These are phyloP conservation scores for Halocynthia roretzi DNA, from an alignment of 23 tunicate species.

Conservation along the genomic window DNA sequence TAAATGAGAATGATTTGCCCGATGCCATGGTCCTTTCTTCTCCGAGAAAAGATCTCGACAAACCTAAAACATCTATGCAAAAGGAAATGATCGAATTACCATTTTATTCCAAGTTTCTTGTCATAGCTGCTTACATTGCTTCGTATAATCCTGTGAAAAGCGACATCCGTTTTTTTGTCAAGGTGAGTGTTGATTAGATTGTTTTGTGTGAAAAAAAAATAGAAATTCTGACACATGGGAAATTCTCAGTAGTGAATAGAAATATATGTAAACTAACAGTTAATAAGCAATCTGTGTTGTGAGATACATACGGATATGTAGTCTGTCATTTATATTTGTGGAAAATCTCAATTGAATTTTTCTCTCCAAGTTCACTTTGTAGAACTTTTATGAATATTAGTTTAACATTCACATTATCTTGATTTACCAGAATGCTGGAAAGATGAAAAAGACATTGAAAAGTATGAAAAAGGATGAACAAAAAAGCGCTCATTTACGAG, in stretches of 20 bases:
- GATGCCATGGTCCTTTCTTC: too few relatives aligned
- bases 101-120: conserved; percentile 70
- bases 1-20: not conserved
- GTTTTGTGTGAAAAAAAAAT: too few relatives aligned
- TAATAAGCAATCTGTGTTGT: too few relatives aligned
- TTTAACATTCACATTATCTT: not conserved
- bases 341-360: too few relatives aligned
- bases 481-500: conserved; percentile 57
- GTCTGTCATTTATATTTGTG: too few relatives aligned
- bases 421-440: conserved; percentile 50
- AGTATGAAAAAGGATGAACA: conserved; percentile 38
- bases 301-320: too few relatives aligned
- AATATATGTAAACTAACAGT: too few relatives aligned
- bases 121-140: conserved; percentile 85
- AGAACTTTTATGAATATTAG: too few relatives aligned
- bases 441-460: conserved; percentile 47
- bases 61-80: too few relatives aligned
- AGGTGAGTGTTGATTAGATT: conserved; percentile 17
- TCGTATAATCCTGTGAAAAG: conserved; percentile 77
- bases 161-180: conserved; percentile 71
- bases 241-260: not conserved
- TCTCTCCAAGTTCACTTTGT: too few relatives aligned
- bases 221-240: not conserved
- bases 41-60: too few relatives aligned
- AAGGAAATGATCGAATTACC: conserved; percentile 56